Evolutionary conservation across 2,888 invertebrate genomes (phyloP), one percentile per base, ranked within the genome.

Genomic region (Brachycybe producta): DNA sequence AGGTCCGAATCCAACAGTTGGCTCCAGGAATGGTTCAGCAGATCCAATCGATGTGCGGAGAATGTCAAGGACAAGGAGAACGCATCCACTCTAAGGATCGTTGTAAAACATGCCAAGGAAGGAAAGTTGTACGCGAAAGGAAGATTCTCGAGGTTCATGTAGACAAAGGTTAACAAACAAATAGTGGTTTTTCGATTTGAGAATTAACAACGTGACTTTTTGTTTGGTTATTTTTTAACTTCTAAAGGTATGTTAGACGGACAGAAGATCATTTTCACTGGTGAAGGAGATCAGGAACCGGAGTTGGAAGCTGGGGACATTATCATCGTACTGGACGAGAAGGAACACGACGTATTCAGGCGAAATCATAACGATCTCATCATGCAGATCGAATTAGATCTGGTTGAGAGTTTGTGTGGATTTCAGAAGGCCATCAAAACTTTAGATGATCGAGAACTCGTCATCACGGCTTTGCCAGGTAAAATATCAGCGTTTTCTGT

Each of bases 281-380:
- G 94, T 1, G 94, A 98, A 70, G 97, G 95, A 40, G 92, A 95
- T 69, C 94, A 95, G 66, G 92, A 91, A 64, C 92, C 94, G 0
- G 91, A 87, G 23, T 70, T 88, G 46, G 88, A 90, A 64, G 78
- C 95, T 2, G 97, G 97, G 39, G 94, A 98, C 67, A 86, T 98
- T 55, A 80, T 95, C 56, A 90, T 98, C 62, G 81, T 95, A 34
- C 73, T 98, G 51, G 94, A 97, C 63, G 94, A 95, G 65, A 86
- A 91, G 67, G 85, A 87, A 61, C 86, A 98, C 70, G 74, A 79
- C 1, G 63, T 73, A 28, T 92, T 82, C 67, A 73, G 74, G 61
- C 71, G 78, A 36, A 75, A 79, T 24, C 77, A 78, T 51, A 76
- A 75, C 61, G 87, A 95, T 74, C 74, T 95, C 55, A 77, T 90